Evolutionary conservation across 2,888 invertebrate species (phyloP).

Genomic region (Tupiocoris notatus): DNA sequence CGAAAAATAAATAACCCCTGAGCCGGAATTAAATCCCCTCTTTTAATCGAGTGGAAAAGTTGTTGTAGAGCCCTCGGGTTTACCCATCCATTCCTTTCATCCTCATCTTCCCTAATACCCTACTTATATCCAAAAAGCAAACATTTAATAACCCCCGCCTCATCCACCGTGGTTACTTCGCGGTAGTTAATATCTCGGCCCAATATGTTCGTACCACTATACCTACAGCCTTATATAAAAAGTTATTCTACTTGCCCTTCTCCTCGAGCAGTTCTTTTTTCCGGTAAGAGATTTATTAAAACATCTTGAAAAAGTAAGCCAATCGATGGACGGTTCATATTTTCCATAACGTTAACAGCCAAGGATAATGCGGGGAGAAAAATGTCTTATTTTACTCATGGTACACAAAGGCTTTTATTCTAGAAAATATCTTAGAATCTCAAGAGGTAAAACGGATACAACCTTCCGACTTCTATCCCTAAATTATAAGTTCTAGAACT

Average conservation of each 20-base stretch:
- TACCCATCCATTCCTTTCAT: neutral
- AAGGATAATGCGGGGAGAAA: too few relatives aligned
- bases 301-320: constrained; percentile 8
- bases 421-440: too few relatives aligned
- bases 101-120: neutral
- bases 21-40: constrained; percentile 23
- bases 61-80: constrained; percentile 6
- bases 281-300: constrained; percentile 20
- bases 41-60: constrained; percentile 34
- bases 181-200: constrained; percentile 35
- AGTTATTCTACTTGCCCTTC: constrained; percentile 9
- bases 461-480: too few relatives aligned
- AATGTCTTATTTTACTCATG: too few relatives aligned
- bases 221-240: constrained; percentile 19
- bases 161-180: neutral
- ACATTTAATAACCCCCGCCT: constrained; percentile 19
- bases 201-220: constrained; percentile 25
- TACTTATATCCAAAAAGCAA: constrained; percentile 26
- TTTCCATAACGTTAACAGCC: too few relatives aligned
- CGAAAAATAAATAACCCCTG: constrained; percentile 7
- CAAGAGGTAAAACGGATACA: too few relatives aligned
- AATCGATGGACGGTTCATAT: neutral
- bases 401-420: too few relatives aligned
- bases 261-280: neutral
- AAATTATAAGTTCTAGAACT: too few relatives aligned